Evolutionary conservation across 2,888 invertebrate genomes (phyloP).

Genomic region (Anarsia innoxiella): DNA sequence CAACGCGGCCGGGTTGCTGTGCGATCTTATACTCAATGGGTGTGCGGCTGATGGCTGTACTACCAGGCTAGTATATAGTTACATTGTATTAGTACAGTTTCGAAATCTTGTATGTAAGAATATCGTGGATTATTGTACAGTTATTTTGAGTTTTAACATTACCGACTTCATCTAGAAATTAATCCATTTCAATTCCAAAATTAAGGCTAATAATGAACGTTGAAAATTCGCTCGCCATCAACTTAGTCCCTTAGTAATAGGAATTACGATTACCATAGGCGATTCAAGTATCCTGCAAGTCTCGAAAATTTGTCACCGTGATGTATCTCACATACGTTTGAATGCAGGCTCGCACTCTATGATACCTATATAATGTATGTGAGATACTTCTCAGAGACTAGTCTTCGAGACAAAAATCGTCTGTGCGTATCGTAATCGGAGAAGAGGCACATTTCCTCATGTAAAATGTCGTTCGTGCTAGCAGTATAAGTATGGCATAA

Average conservation of each 20-base stretch:
- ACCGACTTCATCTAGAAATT: neutral
- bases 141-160: neutral
- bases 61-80: conserved; percentile 26
- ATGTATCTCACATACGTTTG: too few species aligned
- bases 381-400: too few species aligned
- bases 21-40: conserved; percentile 81
- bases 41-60: conserved; percentile 35
- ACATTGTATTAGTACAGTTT: neutral
- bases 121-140: neutral
- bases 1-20: conserved; percentile 91
- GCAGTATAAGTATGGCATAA: neutral
- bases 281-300: too few species aligned
- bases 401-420: too few species aligned
- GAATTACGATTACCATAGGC: too few species aligned
- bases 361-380: neutral
- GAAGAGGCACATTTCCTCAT: neutral
- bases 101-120: neutral
- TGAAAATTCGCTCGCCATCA: neutral
- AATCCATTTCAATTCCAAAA: too few species aligned
- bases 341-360: too few species aligned
- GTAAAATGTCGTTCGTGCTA: neutral
- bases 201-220: neutral
- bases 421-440: neutral
- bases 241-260: too few species aligned
- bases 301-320: too few species aligned